phyloP scores from a whole-genome alignment of 2,113 vertebrate species.

The Oreochromis aureus region DNA sequence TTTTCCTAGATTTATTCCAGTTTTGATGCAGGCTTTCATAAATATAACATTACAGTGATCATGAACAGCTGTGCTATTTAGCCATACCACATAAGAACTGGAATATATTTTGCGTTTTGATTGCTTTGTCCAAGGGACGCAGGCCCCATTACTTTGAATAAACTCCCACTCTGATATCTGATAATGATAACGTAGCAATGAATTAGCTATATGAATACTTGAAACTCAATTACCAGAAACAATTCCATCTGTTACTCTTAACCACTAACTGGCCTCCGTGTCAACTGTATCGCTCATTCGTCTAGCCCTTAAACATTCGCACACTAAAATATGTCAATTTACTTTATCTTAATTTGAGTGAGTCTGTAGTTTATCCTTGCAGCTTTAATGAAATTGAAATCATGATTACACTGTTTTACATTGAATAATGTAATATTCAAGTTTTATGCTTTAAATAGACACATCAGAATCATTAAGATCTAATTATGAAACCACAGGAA shows the following conservation, averaged over 20 bases:
- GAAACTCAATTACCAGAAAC: background rate
- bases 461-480: background rate
- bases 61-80: conserved; percentile 1
- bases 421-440: background rate
- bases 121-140: background rate
- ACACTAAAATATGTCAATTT: background rate
- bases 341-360: background rate
- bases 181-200: background rate
- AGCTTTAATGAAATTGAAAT: background rate
- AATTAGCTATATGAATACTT: conserved; percentile 24
- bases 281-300: background rate
- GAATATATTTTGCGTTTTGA: background rate
- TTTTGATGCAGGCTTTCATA: conserved; percentile 13
- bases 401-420: background rate
- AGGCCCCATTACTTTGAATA: background rate
- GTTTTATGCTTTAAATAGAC: background rate
- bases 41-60: conserved; percentile 8
- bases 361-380: background rate
- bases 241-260: background rate
- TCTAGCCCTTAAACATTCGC: background rate
- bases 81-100: background rate
- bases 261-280: background rate
- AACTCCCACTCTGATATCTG: conserved; percentile 30
- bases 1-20: conserved; percentile 20
- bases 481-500: background rate